These are phyloP conservation scores for Dyspetes luteomarginatus DNA, from an alignment of 2,888 invertebrate species.

Conservation along the genomic window DNA sequence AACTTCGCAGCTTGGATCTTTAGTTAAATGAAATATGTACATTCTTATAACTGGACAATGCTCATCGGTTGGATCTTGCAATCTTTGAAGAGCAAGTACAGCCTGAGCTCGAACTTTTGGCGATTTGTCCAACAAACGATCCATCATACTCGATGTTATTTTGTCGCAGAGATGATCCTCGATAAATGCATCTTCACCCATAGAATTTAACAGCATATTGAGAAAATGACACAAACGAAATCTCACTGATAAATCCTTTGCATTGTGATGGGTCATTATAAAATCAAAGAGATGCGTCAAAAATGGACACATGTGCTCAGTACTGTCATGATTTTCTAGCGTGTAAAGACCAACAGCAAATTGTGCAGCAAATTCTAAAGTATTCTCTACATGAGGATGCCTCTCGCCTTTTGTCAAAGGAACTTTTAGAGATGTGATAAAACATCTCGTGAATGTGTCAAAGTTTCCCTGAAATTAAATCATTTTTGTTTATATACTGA, in stretches of 20 bases:
- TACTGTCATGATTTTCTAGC: constrained; percentile 79
- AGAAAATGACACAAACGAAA: constrained; percentile 92
- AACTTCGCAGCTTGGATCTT: constrained; percentile 92
- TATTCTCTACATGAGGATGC: constrained; percentile 88
- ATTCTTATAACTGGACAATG: constrained; percentile 90
- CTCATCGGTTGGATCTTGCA: constrained; percentile 91
- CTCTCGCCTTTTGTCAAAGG: constrained; percentile 86
- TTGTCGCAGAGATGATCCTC: constrained; percentile 91
- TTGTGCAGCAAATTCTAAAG: constrained; percentile 89
- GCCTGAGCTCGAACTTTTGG: constrained; percentile 92
- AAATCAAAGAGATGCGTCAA: constrained; percentile 86
- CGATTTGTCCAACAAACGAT: constrained; percentile 88
- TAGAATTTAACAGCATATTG: constrained; percentile 89
- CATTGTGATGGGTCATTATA: constrained; percentile 85
- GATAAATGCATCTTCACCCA: constrained; percentile 90
- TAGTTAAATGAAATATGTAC: constrained; percentile 88
- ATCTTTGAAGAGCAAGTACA: constrained; percentile 89
- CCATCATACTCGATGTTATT: constrained; percentile 88
- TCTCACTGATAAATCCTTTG: constrained; percentile 85
- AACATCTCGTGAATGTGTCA: constrained; percentile 66
- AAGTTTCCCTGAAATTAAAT: constrained; percentile 82
- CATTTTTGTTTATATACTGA: background rate
- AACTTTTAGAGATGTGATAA: constrained; percentile 43
- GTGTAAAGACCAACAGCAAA: constrained; percentile 87
- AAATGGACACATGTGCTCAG: constrained; percentile 84